Evolutionary conservation across 2,797 vertebrate species (phyloP).

Genomic region (Amblyopsis hoosieri): DNA sequence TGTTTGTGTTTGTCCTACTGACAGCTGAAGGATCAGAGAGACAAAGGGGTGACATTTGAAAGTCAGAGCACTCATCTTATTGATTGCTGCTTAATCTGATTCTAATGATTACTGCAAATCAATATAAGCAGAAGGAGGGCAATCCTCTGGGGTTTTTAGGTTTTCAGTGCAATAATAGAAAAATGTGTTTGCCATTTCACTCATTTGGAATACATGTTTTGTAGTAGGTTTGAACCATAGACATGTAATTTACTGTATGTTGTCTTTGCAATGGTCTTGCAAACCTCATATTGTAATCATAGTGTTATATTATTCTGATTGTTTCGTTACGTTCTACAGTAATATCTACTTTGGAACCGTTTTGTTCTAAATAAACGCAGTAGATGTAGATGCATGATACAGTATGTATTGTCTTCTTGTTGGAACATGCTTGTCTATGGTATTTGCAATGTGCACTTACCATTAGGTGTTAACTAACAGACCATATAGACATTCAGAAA

Average conservation of each 20-base stretch:
- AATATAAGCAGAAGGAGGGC: slow-evolving; percentile 25
- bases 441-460: background rate
- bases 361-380: slow-evolving; percentile 51
- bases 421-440: background rate
- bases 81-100: slow-evolving; percentile 55
- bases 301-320: background rate
- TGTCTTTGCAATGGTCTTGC: background rate
- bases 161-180: slow-evolving; percentile 7
- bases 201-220: background rate
- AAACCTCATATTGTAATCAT: slow-evolving; percentile 1
- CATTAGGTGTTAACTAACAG: too few relatives aligned
- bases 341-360: slow-evolving; percentile 21
- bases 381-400: slow-evolving; percentile 21
- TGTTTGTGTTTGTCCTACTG: background rate
- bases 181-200: slow-evolving; percentile 13
- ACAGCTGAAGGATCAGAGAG: slow-evolving; percentile 20
- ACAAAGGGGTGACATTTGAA: slow-evolving; percentile 54
- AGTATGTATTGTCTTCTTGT: background rate
- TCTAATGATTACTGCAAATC: slow-evolving; percentile 50
- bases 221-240: slow-evolving; percentile 32
- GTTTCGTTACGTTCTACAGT: slow-evolving; percentile 5
- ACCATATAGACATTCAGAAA: too few relatives aligned
- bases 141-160: slow-evolving; percentile 24
- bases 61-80: slow-evolving; percentile 47
- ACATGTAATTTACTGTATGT: background rate